Base-by-base conservation (phyloP, 64 coral and sea anemone genomes). In the Trachythela sp. region DNA sequence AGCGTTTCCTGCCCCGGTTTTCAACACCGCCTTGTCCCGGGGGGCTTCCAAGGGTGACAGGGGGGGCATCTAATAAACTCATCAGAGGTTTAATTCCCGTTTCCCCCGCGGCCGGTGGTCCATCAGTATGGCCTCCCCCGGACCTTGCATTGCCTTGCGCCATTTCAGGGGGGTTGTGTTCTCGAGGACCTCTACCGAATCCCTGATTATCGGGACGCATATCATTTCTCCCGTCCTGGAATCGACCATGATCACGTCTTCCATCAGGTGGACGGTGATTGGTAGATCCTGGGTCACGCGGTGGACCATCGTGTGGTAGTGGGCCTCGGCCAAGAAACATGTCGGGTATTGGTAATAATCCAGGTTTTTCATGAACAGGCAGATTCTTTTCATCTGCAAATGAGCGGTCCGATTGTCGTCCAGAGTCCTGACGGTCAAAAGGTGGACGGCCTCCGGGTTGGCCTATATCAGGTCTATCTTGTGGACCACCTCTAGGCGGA, bases 181-280 rank as follows among this genome's bases (percentile, higher is more conserved):
- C 56, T 64, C 56, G 56, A 18, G 56, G 56, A 24, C 56, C 56
- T 64, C 56, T 64, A 27, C 20, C 56, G 22, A 64, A 64, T 64
- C 26, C 26, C 22, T n/a, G 2, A 24, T 20, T 17, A 64, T 64
- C 56, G 26, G 56, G 22, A n/a, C 56, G 56, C 22, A 27, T n/a
- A 64, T 64, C 56, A 64, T n/a, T 64, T 18, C 56, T 20, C 18
- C 20, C 20, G 56, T 64, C 56, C 26, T 20, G 20, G 24, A 64
- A n/a, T 64, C 56, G 56, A n/a, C 56, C 56, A 64, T 64, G 56
- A 64, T 64, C 56, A 8, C 56, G 56, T 64, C 56, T 64, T 64
- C 26, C 22, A 64, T 64, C 56, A 64, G 20, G 56, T 27, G 56
- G 26, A 22, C 56, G 56, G 56, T 64, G 56, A 64, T 64, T 64